Evolutionary conservation across 2,797 vertebrate genomes (phyloP), one percentile per base, ranked within the genome.

Genomic region (Fratercula arctica): DNA sequence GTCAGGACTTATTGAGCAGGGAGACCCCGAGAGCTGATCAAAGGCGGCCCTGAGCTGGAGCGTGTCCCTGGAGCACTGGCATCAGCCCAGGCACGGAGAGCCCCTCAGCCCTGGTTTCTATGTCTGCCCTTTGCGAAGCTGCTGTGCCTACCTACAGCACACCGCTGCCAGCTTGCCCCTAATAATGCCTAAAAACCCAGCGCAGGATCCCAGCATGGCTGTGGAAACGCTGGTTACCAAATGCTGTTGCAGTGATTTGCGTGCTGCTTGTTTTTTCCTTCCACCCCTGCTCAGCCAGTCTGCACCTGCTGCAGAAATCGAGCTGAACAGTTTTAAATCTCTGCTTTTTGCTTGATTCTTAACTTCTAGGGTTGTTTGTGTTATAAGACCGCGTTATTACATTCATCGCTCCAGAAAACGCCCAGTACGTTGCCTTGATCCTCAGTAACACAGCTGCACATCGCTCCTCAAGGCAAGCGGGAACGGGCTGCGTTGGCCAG

Each of bases 21-120:
- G 63, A 83, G 57, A 54, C 45, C 43, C 66, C 6, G 4, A 39
- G 53, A 37, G 33, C 70, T 46, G 39, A 77, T 45, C 72, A 70
- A 86, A 90, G 46, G 51, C 56, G 66, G 4, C 64, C 61, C n/a
- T 4, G 13, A 18, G 39, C 46, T 53, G 0, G 0, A n/a, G 26
- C 1, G 0, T 0, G 2, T 16, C 19, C 56, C 33, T 1, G 35
- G 63, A 51, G 11, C 59, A 66, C 7, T 1, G 16, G 16, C 24
- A 50, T 3, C 25, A 35, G 37, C 16, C n/a, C 46, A 19, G 1
- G 8, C 31, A 33, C 0, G 0, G 26, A 43, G 13, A 67, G 35
- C 13, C 66, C 51, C 29, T 7, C 45, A 28, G 48, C 53, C 2
- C 25, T 5, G 69, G 6, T 31, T 35, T 15, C 76, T 17, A 2